These are phyloP conservation scores for Mythimna ferrago DNA, from an alignment of 2,888 invertebrate genomes.

Conservation along the genomic window DNA sequence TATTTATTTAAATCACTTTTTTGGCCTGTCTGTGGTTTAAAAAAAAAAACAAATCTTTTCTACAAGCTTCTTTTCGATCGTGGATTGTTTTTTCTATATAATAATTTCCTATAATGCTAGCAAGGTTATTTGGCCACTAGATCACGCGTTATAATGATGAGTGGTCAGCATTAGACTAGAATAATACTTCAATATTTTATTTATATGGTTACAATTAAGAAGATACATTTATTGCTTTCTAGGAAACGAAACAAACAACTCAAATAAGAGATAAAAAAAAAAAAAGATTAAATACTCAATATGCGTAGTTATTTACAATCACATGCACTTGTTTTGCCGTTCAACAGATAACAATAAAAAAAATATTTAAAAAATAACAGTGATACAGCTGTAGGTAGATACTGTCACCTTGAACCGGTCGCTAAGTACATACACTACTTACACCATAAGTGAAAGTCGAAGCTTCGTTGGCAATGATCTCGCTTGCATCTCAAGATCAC, in stretches of 20 bases:
- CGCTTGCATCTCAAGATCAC: slow-evolving; percentile 55
- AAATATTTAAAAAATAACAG: not conserved
- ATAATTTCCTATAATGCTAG: too few relatives aligned
- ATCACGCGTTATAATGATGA: too few relatives aligned
- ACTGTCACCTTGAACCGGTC: slow-evolving; percentile 20
- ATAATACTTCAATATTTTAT: not conserved
- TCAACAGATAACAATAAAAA: not conserved
- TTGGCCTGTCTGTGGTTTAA: not conserved
- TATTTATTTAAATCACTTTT: not conserved
- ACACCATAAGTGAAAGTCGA: slow-evolving; percentile 52
- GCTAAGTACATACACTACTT: not conserved
- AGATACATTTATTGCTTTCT: not conserved
- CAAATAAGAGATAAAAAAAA: not conserved
- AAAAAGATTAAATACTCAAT: not conserved
- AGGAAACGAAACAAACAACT: not conserved
- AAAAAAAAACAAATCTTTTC: not conserved
- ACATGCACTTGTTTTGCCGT: not conserved
- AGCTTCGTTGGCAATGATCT: slow-evolving; percentile 48
- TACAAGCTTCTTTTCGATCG: not conserved
- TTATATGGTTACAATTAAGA: not conserved
- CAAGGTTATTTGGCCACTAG: too few relatives aligned
- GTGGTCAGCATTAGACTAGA: not conserved
- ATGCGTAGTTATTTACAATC: not conserved
- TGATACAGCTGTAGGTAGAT: not conserved
- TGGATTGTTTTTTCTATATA: not conserved